These are phyloP conservation scores for Cathartes aura DNA, from an alignment of 2,113 vertebrate species.

Conservation along the genomic window DNA sequence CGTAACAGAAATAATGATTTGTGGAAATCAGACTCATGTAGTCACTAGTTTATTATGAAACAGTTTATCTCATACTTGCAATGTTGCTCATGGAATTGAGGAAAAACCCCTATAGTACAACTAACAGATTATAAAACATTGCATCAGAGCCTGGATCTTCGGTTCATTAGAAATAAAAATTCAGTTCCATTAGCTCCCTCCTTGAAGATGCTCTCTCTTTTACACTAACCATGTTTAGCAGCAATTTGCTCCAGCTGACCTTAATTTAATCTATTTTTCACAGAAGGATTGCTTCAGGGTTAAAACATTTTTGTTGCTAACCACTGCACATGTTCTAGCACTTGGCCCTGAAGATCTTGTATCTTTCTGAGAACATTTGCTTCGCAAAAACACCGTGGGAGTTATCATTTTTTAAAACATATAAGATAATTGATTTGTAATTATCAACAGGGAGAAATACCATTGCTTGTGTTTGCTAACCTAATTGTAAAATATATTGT, in stretches of 20 bases:
- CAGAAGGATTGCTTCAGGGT: slow-evolving; percentile 49
- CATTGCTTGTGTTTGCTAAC: slow-evolving; percentile 59
- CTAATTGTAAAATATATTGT: slow-evolving; percentile 76
- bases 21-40: not conserved
- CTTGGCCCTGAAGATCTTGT: slow-evolving; percentile 9
- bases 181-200: not conserved
- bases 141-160: not conserved
- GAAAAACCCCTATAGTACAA: not conserved
- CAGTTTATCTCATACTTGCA: not conserved
- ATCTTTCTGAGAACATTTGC: slow-evolving; percentile 13
- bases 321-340: not conserved
- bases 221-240: slow-evolving; percentile 34
- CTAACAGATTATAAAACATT: not conserved
- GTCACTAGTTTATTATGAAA: not conserved
- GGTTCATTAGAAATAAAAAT: slow-evolving; percentile 45
- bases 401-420: slow-evolving; percentile 55
- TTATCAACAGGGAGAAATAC: slow-evolving; percentile 63
- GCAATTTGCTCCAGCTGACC: slow-evolving; percentile 59
- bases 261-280: slow-evolving; percentile 64
- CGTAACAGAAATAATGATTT: not conserved
- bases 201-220: slow-evolving; percentile 34
- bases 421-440: slow-evolving; percentile 77
- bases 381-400: not conserved
- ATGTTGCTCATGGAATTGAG: not conserved
- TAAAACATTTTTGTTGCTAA: slow-evolving; percentile 45